phyloP scores from a whole-genome alignment of 2,888 invertebrate genomes.

The Pecten maximus region DNA sequence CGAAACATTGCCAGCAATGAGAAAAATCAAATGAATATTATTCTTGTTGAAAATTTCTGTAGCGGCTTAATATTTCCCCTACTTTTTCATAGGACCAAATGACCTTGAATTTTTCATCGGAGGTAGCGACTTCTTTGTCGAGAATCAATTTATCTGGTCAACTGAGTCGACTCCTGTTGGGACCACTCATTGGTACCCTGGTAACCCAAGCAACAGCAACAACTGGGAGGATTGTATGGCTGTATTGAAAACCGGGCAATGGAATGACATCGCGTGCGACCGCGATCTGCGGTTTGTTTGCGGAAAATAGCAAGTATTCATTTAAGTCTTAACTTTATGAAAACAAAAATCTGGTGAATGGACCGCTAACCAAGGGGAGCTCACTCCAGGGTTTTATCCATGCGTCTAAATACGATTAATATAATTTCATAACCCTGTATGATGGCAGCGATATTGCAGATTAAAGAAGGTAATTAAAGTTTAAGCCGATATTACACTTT shows the following conservation, averaged over 20 bases:
- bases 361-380: too few relatives aligned
- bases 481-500: too few relatives aligned
- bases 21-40: too few relatives aligned
- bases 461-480: neutral
- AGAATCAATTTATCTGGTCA: neutral
- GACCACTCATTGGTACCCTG: neutral
- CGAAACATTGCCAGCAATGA: too few relatives aligned
- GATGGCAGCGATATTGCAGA: too few relatives aligned
- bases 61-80: too few relatives aligned
- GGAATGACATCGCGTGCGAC: conserved; percentile 8
- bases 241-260: neutral
- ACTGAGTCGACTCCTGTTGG: neutral
- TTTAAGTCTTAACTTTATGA: neutral
- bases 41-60: too few relatives aligned
- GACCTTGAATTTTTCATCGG: neutral
- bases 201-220: neutral
- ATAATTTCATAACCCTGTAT: too few relatives aligned
- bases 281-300: neutral
- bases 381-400: too few relatives aligned
- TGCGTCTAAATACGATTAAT: too few relatives aligned
- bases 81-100: neutral
- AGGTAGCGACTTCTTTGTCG: neutral
- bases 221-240: neutral
- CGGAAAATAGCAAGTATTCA: neutral
- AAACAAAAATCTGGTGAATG: too few relatives aligned